Evolutionary conservation across 2,113 vertebrate genomes (phyloP).

Genomic region (Notothenia rossii): DNA sequence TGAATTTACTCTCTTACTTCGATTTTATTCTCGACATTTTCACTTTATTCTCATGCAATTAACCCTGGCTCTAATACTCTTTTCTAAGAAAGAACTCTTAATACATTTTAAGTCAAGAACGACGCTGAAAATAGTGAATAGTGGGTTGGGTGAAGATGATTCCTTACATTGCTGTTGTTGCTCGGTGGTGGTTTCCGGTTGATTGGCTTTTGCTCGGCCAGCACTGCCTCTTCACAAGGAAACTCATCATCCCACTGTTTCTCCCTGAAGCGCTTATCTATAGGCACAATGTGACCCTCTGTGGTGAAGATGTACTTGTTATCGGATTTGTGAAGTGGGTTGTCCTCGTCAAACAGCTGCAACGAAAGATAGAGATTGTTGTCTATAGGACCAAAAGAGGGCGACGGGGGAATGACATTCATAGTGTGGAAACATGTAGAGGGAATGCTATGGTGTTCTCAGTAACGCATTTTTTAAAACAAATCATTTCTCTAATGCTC

Average conservation of each 20-base stretch:
- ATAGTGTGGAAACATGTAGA: not conserved
- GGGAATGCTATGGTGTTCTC: not conserved
- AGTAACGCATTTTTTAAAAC: no score
- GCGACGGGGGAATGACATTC: no score
- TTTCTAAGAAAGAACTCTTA: no score
- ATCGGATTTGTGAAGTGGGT: conserved; percentile 93
- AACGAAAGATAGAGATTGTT: not conserved
- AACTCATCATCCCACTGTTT: conserved; percentile 89
- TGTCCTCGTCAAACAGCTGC: conserved; percentile 97
- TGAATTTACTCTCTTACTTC: no score
- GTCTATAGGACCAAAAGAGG: not conserved
- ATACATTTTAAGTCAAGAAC: not conserved
- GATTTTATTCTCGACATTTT: no score
- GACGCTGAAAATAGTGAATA: not conserved
- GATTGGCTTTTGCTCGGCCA: conserved; percentile 45
- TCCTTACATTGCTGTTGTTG: conserved; percentile 92
- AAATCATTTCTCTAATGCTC: not conserved
- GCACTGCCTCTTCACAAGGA: conserved; percentile 71
- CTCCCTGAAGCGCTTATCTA: conserved; percentile 90
- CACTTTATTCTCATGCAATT: no score
- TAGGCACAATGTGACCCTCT: conserved; percentile 95
- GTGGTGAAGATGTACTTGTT: conserved; percentile 97
- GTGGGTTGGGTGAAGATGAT: not conserved
- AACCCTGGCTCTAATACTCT: no score
- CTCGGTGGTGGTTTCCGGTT: conserved; percentile 68